phyloP scores from a whole-genome alignment of 2,888 invertebrate species.

The Chloroclysta siterata region DNA sequence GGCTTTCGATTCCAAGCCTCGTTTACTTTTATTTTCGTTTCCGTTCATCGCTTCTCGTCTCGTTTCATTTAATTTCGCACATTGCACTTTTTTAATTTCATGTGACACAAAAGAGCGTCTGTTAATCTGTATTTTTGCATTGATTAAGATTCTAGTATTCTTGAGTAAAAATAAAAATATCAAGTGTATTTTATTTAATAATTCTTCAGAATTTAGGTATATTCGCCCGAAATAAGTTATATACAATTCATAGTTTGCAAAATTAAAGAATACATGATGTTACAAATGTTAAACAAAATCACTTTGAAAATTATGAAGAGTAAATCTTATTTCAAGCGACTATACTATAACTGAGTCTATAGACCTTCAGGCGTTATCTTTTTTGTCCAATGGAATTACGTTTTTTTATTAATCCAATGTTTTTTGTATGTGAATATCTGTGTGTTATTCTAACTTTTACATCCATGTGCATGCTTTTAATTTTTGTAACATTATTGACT shows the following conservation, averaged over 20 bases:
- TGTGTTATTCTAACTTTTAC: slow-evolving; percentile 40
- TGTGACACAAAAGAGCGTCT: slow-evolving; percentile 7
- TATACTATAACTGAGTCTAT: not conserved
- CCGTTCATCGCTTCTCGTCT: slow-evolving; percentile 49
- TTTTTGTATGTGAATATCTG: slow-evolving; percentile 41
- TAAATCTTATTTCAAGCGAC: not conserved
- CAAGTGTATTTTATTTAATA: no score
- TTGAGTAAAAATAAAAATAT: no score
- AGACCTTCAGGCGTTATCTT: not conserved
- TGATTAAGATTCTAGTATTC: not conserved
- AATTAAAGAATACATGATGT: no score
- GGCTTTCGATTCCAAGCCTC: slow-evolving; percentile 48
- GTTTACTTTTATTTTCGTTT: slow-evolving; percentile 39
- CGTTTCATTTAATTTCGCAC: slow-evolving; percentile 38
- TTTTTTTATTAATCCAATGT: slow-evolving; percentile 15
- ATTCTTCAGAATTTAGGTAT: no score
- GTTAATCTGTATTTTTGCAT: not conserved
- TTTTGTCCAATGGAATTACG: slow-evolving; percentile 11
- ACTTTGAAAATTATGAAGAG: not conserved
- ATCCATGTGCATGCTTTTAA: slow-evolving; percentile 52
- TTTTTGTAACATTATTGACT: slow-evolving; percentile 44
- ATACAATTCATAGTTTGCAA: no score
- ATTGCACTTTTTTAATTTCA: slow-evolving; percentile 32
- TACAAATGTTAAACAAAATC: no score
- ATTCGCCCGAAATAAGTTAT: no score